Percentiles rank a stretch among this genome's conserved stretches.
Conservation (phyloP, 2,888 invertebrate species). For the Amphipoea lucens region DNA sequence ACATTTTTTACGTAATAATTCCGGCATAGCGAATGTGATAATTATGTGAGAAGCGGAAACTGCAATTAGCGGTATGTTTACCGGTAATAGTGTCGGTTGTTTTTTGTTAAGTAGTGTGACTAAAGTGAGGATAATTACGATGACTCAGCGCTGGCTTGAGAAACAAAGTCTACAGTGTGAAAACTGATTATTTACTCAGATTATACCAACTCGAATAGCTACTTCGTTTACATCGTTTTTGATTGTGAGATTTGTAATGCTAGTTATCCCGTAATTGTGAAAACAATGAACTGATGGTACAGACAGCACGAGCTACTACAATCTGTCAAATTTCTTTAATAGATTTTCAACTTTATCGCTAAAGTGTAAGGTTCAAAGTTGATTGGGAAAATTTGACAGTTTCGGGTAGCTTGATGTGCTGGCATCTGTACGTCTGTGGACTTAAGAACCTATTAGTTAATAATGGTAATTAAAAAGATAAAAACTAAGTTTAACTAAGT, state of each 20-base stretch:
- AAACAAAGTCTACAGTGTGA: constrained; percentile 34
- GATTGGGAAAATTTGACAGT: too few species aligned
- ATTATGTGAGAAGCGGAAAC: constrained; percentile 58
- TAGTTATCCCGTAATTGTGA: background rate
- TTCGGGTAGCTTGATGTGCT: too few species aligned
- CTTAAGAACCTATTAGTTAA: background rate
- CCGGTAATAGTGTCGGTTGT: constrained; percentile 54
- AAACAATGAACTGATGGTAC: background rate
- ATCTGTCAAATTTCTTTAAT: too few species aligned
- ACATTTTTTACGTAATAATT: constrained; percentile 53
- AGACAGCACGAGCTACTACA: too few species aligned
- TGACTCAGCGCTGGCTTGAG: constrained; percentile 46
- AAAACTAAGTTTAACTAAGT: background rate
- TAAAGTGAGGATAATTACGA: constrained; percentile 40
- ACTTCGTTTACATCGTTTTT: background rate
- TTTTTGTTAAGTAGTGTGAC: constrained; percentile 43
- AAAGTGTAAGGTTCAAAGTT: too few species aligned
- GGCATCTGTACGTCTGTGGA: too few species aligned
- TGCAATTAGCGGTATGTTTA: constrained; percentile 52
- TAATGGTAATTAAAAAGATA: background rate
- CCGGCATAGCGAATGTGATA: constrained; percentile 42
- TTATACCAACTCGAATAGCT: background rate
- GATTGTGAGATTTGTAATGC: constrained; percentile 7
- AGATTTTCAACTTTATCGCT: too few species aligned
- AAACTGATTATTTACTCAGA: constrained; percentile 25